Percentiles rank a stretch among this genome's conserved stretches.
Conservation (phyloP, 2,888 invertebrate species). For the Leptinotarsa rubiginosa region DNA sequence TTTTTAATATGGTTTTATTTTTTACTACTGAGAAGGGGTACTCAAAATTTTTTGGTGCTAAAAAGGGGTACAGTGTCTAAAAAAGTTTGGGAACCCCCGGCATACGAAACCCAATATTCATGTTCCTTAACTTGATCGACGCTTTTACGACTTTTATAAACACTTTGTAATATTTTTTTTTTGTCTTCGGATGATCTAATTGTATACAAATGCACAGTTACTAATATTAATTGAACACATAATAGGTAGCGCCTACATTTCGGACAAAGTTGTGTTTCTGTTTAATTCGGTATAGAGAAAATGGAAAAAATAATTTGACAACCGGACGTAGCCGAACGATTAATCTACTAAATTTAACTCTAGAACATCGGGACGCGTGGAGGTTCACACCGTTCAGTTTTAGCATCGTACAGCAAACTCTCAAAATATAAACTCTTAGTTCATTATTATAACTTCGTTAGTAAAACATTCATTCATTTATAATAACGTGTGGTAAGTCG, state of each 20-base stretch:
- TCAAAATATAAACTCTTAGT: constrained; percentile 51
- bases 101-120: too few species aligned
- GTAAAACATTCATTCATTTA: constrained; percentile 38
- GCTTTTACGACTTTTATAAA: too few species aligned
- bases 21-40: too few species aligned
- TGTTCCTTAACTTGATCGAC: too few species aligned
- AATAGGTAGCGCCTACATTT: constrained; percentile 2
- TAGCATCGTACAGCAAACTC: constrained; percentile 46
- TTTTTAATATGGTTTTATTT: too few species aligned
- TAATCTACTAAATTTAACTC: constrained; percentile 61
- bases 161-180: too few species aligned
- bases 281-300: constrained; percentile 55
- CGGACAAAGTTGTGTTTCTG: constrained; percentile 29
- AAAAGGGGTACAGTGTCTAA: too few species aligned
- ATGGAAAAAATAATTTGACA: constrained; percentile 59
- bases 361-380: constrained; percentile 53
- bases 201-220: too few species aligned
- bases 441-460: constrained; percentile 45
- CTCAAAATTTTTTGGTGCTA: too few species aligned
- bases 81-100: too few species aligned
- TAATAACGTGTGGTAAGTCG: constrained; percentile 40
- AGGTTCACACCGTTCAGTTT: constrained; percentile 44
- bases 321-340: constrained; percentile 63
- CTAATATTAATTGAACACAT: too few species aligned
- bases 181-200: too few species aligned